phyloP scores from a whole-genome alignment of 2,113 vertebrate species.

The Scomber scombrus region DNA sequence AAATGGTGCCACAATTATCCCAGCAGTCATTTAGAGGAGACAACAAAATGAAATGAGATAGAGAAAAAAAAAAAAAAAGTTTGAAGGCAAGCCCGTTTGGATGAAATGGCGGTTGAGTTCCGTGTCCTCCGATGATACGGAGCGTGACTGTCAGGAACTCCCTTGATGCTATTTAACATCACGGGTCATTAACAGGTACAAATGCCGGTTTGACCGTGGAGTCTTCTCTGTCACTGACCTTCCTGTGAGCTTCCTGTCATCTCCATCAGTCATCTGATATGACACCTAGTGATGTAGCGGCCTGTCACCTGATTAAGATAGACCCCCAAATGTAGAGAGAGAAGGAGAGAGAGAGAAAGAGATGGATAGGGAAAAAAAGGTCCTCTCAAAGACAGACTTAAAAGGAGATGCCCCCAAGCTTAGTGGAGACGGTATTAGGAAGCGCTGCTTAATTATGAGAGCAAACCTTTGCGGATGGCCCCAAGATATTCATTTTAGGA shows the following conservation, averaged over 20 bases:
- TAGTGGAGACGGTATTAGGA: constrained; percentile 69
- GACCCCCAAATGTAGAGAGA: constrained; percentile 1
- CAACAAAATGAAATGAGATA: constrained; percentile 11
- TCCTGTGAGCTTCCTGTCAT: constrained; percentile 45
- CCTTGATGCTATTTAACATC: constrained; percentile 61
- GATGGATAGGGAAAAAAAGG: neutral
- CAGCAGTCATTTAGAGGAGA: constrained; percentile 33
- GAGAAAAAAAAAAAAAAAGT: neutral
- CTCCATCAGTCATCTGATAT: constrained; percentile 43
- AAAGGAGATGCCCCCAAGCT: constrained; percentile 64
- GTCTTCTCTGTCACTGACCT: constrained; percentile 49
- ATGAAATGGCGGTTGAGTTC: neutral
- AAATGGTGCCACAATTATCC: constrained; percentile 45
- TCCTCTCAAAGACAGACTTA: constrained; percentile 59
- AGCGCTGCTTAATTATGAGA: constrained; percentile 80
- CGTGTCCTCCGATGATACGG: constrained; percentile 34
- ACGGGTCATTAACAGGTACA: constrained; percentile 73
- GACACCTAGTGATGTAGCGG: constrained; percentile 60
- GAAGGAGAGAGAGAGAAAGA: neutral
- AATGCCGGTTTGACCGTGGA: constrained; percentile 45
- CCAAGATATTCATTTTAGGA: constrained; percentile 81
- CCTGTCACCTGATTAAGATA: constrained; percentile 50
- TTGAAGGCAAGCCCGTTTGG: neutral
- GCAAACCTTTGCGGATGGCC: constrained; percentile 77
- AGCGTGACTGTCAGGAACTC: constrained; percentile 50